These are phyloP conservation scores for Euura lappo DNA, from an alignment of 1,140 invertebrate species.

Conservation along the genomic window DNA sequence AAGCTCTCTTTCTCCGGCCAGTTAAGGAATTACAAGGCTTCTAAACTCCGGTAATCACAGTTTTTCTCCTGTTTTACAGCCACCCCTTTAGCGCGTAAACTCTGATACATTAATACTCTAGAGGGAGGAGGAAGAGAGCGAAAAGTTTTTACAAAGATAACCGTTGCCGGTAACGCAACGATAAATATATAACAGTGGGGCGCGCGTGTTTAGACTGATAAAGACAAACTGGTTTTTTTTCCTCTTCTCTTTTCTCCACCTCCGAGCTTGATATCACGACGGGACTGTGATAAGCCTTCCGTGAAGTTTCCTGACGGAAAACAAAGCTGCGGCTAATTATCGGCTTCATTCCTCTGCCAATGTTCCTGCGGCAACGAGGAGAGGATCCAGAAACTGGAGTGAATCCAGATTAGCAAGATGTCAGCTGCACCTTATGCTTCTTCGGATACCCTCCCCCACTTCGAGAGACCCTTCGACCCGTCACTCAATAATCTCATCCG, in stretches of 20 bases:
- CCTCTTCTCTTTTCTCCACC: conserved; percentile 26
- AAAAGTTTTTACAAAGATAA: conserved; percentile 9
- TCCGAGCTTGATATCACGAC: conserved; percentile 12
- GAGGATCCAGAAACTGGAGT: neutral
- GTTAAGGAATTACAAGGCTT: neutral
- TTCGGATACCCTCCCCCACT: conserved; percentile 32
- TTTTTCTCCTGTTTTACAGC: neutral
- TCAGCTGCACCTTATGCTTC: conserved; percentile 32
- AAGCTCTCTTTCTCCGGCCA: neutral
- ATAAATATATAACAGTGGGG: neutral
- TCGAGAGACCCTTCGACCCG: conserved; percentile 31
- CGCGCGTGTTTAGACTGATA: neutral
- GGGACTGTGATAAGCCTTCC: neutral
- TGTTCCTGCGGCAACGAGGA: no score
- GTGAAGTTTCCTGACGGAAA: no score
- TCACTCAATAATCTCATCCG: conserved; percentile 50
- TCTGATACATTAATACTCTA: neutral
- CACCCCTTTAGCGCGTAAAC: neutral
- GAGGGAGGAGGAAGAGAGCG: neutral
- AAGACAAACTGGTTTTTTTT: conserved; percentile 18
- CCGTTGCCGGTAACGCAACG: conserved; percentile 3
- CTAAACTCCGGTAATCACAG: neutral
- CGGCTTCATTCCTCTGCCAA: no score
- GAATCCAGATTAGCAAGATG: neutral
- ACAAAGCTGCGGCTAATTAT: no score